These are phyloP conservation scores for Ptilodon capucinus DNA, from an alignment of 2,888 invertebrate species.

Conservation along the genomic window DNA sequence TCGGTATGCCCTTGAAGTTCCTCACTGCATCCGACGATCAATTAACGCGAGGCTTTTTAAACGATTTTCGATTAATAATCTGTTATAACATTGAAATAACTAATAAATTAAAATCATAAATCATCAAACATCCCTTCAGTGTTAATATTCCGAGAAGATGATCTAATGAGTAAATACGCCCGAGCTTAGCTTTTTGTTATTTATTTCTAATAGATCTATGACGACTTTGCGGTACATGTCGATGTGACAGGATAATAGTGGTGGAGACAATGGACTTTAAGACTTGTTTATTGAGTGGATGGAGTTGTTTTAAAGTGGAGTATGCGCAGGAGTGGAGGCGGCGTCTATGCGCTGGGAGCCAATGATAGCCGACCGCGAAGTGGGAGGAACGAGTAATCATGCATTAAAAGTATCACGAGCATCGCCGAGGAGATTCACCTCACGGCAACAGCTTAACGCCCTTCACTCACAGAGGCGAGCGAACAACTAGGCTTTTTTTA, in stretches of 20 bases:
- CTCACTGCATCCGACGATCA: slow-evolving; percentile 26
- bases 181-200: slow-evolving; percentile 45
- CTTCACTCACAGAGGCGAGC: too few species aligned
- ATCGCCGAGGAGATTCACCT: slow-evolving; percentile 54
- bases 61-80: not conserved
- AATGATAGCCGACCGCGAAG: slow-evolving; percentile 66
- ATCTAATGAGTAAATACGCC: slow-evolving; percentile 48
- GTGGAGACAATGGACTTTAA: slow-evolving; percentile 76
- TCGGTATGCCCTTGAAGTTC: slow-evolving; percentile 42
- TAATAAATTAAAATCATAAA: slow-evolving; percentile 9
- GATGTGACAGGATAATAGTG: slow-evolving; percentile 70
- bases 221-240: slow-evolving; percentile 59
- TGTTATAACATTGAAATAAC: not conserved
- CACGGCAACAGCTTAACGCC: slow-evolving; percentile 53
- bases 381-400: slow-evolving; percentile 77
- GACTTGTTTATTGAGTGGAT: slow-evolving; percentile 79
- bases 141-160: slow-evolving; percentile 30
- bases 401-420: slow-evolving; percentile 59
- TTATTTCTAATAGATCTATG: slow-evolving; percentile 69
- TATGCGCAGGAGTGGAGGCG: slow-evolving; percentile 78
- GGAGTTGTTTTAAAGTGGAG: slow-evolving; percentile 77
- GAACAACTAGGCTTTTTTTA: too few species aligned
- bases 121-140: slow-evolving; percentile 8
- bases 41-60: slow-evolving; percentile 5
- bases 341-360: slow-evolving; percentile 63